Evolutionary conservation across 2,113 vertebrate genomes (phyloP).

Genomic region (Hiodon alosoides): DNA sequence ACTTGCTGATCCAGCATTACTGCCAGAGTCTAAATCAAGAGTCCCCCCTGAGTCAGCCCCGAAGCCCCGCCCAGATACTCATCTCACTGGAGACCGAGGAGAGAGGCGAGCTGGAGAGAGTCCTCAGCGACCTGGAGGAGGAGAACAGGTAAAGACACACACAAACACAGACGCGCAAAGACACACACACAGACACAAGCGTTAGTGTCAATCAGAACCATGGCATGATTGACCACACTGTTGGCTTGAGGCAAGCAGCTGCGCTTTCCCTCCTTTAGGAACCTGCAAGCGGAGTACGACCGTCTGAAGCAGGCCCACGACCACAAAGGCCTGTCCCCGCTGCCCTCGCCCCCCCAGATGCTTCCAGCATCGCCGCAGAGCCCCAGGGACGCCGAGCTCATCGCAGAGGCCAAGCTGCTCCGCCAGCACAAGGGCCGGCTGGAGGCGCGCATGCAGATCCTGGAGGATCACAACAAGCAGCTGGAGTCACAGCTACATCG

Average conservation of each 20-base stretch:
- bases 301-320: slow-evolving; percentile 91
- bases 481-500: slow-evolving; percentile 93
- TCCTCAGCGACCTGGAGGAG: slow-evolving; percentile 92
- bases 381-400: slow-evolving; percentile 91
- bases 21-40: slow-evolving; percentile 99
- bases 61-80: slow-evolving; percentile 96
- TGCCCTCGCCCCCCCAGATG: slow-evolving; percentile 94
- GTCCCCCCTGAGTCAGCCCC: slow-evolving; percentile 84
- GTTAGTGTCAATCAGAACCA: not conserved
- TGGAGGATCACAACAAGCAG: slow-evolving; percentile 99
- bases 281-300: slow-evolving; percentile 91
- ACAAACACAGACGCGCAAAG: too few relatives aligned
- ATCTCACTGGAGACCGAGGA: slow-evolving; percentile 98
- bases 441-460: slow-evolving; percentile 97
- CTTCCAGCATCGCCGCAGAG: slow-evolving; percentile 88
- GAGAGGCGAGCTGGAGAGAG: slow-evolving; percentile 93
- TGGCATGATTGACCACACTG: not conserved
- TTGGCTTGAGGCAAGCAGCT: too few relatives aligned
- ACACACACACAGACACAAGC: not conserved
- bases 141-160: slow-evolving; percentile 86
- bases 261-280: slow-evolving; percentile 58
- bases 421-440: slow-evolving; percentile 97
- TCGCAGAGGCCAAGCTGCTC: slow-evolving; percentile 94
- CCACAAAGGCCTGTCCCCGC: slow-evolving; percentile 87
- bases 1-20: slow-evolving; percentile 99